Evolutionary conservation across 2,113 vertebrate genomes (phyloP).

Genomic region (Anthoscopus minutus): DNA sequence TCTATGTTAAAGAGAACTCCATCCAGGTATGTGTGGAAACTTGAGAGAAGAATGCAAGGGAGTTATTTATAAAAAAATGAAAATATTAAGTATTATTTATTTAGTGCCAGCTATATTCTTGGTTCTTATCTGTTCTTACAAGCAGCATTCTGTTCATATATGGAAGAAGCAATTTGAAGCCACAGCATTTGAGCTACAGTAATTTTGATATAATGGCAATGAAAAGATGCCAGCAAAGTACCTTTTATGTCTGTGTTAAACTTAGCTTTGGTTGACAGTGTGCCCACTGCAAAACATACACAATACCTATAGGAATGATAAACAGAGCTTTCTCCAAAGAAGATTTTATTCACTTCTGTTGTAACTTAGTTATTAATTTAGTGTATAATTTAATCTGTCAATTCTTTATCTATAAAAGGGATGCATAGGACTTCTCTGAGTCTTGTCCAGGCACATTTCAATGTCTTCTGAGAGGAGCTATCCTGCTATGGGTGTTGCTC

Average conservation of each 20-base stretch:
- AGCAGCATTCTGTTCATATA: constrained; percentile 2
- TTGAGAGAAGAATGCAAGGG: constrained; percentile 14
- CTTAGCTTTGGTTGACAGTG: constrained; percentile 41
- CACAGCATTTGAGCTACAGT: constrained; percentile 15
- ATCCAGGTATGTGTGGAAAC: constrained; percentile 16
- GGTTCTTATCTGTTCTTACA: constrained; percentile 47
- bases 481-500: neutral
- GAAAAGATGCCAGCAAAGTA: constrained; percentile 42
- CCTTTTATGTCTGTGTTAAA: constrained; percentile 30
- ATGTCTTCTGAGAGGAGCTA: neutral
- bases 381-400: neutral
- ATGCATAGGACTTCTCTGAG: neutral
- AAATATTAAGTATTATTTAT: constrained; percentile 25
- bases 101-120: constrained; percentile 23
- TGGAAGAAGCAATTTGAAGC: constrained; percentile 15
- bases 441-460: constrained; percentile 8
- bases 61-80: neutral
- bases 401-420: constrained; percentile 5
- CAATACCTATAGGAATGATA: constrained; percentile 30
- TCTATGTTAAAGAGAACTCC: neutral
- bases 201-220: constrained; percentile 38
- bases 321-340: constrained; percentile 11
- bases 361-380: neutral
- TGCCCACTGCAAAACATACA: constrained; percentile 54
- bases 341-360: neutral